Conservation (phyloP, 2,113 vertebrate species). For the Crocuta crocuta region DNA sequence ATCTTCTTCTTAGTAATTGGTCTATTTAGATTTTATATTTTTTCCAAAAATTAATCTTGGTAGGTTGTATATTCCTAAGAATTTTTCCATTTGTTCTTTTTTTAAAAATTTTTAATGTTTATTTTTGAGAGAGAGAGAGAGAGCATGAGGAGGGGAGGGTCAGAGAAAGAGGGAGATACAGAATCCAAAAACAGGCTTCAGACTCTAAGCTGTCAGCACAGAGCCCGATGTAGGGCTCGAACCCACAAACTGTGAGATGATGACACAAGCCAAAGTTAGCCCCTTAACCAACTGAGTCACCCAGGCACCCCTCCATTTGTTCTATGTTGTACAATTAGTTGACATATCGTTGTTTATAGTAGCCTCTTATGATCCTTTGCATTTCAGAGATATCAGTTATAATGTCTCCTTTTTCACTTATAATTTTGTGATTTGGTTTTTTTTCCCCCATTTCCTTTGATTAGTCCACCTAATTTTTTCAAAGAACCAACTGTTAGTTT, state of each 20-base stretch:
- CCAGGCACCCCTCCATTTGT: neutral
- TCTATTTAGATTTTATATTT: neutral
- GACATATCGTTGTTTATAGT: neutral
- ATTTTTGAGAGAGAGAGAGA: no score
- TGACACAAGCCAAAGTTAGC: no score
- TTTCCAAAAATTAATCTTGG: neutral
- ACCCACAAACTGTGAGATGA: no score
- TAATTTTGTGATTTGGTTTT: neutral
- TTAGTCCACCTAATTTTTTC: neutral
- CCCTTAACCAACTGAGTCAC: no score
- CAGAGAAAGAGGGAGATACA: no score
- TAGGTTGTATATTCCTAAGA: neutral
- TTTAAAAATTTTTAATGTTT: no score
- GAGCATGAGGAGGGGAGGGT: no score
- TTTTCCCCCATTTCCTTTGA: neutral
- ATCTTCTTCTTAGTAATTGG: neutral
- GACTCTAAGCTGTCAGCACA: no score
- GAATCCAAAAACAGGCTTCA: no score
- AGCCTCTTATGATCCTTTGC: neutral
- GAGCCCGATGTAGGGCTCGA: no score
- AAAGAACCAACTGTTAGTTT: neutral
- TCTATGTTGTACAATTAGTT: neutral
- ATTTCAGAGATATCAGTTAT: neutral
- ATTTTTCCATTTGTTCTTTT: neutral
- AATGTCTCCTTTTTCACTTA: neutral